A percentile compares a stretch with the other conserved stretches of the same genome.
phyloP scores from a whole-genome alignment of 2,113 vertebrate species.

The Agelaius phoeniceus region DNA sequence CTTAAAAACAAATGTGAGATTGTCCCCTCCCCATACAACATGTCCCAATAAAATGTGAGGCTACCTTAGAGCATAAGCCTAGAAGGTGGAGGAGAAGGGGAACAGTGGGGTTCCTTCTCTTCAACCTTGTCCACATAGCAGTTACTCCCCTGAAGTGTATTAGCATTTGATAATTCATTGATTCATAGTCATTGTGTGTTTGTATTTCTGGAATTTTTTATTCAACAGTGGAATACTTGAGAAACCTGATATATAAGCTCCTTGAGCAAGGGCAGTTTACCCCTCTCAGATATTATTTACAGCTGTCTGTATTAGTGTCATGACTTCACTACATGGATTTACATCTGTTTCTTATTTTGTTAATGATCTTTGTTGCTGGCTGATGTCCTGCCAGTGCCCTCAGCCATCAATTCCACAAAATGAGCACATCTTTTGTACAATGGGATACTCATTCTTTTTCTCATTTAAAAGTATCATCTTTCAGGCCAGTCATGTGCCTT shows the following conservation, averaged over 20 bases:
- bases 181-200: not conserved
- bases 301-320: not conserved
- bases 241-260: not conserved
- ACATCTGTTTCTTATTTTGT: conserved; percentile 31
- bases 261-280: not conserved
- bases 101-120: not conserved
- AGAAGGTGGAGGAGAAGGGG: not conserved
- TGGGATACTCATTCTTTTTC: not conserved
- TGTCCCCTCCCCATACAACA: not conserved
- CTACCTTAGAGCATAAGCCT: not conserved
- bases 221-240: not conserved
- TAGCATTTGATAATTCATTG: not conserved
- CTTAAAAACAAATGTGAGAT: not conserved
- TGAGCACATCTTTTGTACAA: not conserved
- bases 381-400: conserved; percentile 11
- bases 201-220: not conserved
- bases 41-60: rapidly evolving
- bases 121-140: not conserved
- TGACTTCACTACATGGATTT: not conserved
- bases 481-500: not conserved
- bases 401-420: not conserved
- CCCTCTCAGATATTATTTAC: not conserved
- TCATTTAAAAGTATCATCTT: conserved; percentile 10
- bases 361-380: not conserved
- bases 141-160: not conserved